These are phyloP conservation scores for honey bee (Apis mellifera) DNA, from an alignment of 1,140 invertebrate species.

Conservation along the genomic window DNA sequence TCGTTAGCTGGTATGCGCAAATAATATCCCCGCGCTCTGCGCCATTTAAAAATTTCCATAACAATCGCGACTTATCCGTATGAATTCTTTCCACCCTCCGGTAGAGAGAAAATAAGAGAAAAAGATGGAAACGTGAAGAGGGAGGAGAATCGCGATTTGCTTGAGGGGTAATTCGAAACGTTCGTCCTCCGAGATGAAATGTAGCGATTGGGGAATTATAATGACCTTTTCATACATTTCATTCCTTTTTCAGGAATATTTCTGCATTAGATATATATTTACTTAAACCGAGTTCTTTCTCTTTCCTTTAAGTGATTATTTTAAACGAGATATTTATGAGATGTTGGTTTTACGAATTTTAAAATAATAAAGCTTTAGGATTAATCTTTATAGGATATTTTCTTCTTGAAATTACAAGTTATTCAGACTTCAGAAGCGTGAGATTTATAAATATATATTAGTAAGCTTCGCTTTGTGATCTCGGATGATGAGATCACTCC, in stretches of 20 bases:
- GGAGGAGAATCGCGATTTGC: not conserved
- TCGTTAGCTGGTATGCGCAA: conserved; percentile 24
- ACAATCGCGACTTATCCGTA: conserved; percentile 5
- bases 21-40: not conserved
- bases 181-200: not conserved
- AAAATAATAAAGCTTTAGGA: too few species aligned
- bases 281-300: too few species aligned
- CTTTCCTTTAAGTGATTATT: too few species aligned
- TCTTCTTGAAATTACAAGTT: too few species aligned
- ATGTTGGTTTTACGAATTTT: too few species aligned
- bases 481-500: not conserved
- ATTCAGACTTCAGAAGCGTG: not conserved
- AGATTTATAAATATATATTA: too few species aligned
- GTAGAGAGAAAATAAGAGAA: too few species aligned
- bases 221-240: too few species aligned
- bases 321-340: too few species aligned
- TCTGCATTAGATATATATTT: too few species aligned
- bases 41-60: conserved; percentile 40
- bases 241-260: too few species aligned
- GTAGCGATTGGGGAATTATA: not conserved
- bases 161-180: not conserved
- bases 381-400: too few species aligned
- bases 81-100: not conserved
- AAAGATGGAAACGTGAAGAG: not conserved
- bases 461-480: not conserved